Conservation (phyloP, 2,888 invertebrate species). For the Phania funesta region DNA sequence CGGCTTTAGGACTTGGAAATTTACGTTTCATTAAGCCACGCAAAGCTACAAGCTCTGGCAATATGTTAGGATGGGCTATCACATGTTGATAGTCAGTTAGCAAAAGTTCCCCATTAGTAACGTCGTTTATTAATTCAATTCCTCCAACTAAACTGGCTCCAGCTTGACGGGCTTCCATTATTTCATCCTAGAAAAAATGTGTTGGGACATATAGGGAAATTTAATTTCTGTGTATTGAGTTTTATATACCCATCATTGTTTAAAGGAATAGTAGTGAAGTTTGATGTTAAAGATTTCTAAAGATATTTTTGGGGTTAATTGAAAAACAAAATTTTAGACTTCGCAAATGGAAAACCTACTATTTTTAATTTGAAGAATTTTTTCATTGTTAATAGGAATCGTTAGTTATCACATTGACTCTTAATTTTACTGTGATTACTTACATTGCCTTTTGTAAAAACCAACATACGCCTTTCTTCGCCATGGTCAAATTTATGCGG, state of each 20-base stretch:
- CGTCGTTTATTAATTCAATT: constrained; percentile 86
- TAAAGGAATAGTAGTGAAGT: too few species aligned
- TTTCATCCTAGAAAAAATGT: constrained; percentile 72
- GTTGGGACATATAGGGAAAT: neutral
- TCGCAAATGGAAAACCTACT: too few species aligned
- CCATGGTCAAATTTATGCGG: constrained; percentile 87
- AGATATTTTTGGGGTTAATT: too few species aligned
- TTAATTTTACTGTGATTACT: constrained; percentile 46
- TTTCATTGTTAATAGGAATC: too few species aligned
- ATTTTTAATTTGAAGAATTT: too few species aligned
- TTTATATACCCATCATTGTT: too few species aligned
- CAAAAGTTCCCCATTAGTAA: constrained; percentile 87
- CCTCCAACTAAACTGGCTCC: constrained; percentile 89
- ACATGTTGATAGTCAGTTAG: constrained; percentile 87
- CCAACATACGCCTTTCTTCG: constrained; percentile 86
- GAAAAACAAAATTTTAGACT: too few species aligned
- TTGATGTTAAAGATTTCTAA: too few species aligned
- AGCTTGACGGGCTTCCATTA: constrained; percentile 83
- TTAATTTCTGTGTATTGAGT: neutral
- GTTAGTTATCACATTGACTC: too few species aligned
- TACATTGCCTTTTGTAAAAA: constrained; percentile 86
- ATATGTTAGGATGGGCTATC: constrained; percentile 89
- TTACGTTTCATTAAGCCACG: constrained; percentile 89
- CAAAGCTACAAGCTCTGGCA: constrained; percentile 87
- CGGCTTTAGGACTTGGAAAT: constrained; percentile 86